Evolutionary conservation across 2,113 vertebrate species (phyloP).

Genomic region (Coracopsis vasa): DNA sequence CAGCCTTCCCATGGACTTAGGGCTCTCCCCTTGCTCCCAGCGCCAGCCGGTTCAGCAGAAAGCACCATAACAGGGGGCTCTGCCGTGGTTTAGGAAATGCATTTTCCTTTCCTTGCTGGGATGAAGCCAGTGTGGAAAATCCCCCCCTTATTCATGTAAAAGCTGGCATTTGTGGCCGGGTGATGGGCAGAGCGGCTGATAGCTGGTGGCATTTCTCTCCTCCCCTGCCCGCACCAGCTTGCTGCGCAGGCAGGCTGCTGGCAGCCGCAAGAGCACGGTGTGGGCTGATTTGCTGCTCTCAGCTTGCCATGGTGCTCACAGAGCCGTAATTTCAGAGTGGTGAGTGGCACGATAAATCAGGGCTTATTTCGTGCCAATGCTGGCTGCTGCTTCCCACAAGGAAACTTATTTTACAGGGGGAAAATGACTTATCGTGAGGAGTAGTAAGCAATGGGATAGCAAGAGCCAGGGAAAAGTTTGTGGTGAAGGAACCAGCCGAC

Average conservation of each 20-base stretch:
- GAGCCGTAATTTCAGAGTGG: background rate
- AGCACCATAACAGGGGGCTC: background rate
- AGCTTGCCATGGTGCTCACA: rapidly evolving
- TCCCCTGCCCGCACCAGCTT: background rate
- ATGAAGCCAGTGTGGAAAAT: background rate
- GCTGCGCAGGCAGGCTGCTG: background rate
- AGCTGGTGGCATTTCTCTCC: background rate
- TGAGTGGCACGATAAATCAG: slow-evolving; percentile 17
- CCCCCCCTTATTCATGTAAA: background rate
- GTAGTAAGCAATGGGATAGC: background rate
- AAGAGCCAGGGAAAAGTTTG: background rate
- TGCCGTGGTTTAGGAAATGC: background rate
- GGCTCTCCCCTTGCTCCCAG: background rate
- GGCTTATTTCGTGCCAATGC: slow-evolving; percentile 21
- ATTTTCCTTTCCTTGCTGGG: background rate
- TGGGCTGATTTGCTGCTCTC: background rate
- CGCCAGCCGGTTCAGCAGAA: background rate
- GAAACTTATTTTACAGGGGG: slow-evolving; percentile 18
- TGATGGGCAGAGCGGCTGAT: slow-evolving; percentile 14
- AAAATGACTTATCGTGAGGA: background rate
- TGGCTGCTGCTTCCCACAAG: slow-evolving; percentile 10
- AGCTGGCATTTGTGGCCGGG: rapidly evolving
- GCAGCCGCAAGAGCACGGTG: background rate
- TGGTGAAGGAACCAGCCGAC: background rate
- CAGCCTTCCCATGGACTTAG: rapidly evolving